Conservation (phyloP, 2,888 invertebrate species). For the Laspeyria flexula region DNA sequence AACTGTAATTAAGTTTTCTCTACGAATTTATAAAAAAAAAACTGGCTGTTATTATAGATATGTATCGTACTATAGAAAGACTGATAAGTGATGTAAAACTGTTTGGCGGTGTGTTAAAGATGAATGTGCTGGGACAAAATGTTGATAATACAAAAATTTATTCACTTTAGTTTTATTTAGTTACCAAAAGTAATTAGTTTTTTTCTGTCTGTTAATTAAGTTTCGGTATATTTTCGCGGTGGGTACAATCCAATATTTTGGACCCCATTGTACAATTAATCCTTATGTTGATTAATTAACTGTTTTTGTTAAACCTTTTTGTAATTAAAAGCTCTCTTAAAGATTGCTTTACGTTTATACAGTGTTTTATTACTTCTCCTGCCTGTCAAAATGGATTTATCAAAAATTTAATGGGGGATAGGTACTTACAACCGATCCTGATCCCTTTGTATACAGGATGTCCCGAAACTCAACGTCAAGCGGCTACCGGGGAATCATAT, state of each 20-base stretch:
- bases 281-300: constrained; percentile 17
- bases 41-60: constrained; percentile 39
- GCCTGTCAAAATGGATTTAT: no score
- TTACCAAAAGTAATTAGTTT: constrained; percentile 34
- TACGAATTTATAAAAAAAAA: constrained; percentile 33
- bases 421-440: neutral
- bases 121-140: constrained; percentile 11
- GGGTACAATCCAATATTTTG: neutral
- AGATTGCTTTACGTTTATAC: constrained; percentile 24
- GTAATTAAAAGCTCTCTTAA: constrained; percentile 34
- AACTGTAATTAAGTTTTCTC: constrained; percentile 28
- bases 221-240: constrained; percentile 14
- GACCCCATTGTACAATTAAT: constrained; percentile 5
- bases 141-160: constrained; percentile 15
- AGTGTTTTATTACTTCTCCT: constrained; percentile 12
- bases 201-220: constrained; percentile 34
- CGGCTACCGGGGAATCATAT: no score
- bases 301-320: constrained; percentile 23
- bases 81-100: constrained; percentile 44
- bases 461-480: no score
- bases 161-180: constrained; percentile 23
- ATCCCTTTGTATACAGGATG: no score
- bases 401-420: no score
- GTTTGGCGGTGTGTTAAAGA: constrained; percentile 27
- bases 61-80: constrained; percentile 35